Conservation (phyloP, 2,888 invertebrate species). For the Cheilosia impressa region DNA sequence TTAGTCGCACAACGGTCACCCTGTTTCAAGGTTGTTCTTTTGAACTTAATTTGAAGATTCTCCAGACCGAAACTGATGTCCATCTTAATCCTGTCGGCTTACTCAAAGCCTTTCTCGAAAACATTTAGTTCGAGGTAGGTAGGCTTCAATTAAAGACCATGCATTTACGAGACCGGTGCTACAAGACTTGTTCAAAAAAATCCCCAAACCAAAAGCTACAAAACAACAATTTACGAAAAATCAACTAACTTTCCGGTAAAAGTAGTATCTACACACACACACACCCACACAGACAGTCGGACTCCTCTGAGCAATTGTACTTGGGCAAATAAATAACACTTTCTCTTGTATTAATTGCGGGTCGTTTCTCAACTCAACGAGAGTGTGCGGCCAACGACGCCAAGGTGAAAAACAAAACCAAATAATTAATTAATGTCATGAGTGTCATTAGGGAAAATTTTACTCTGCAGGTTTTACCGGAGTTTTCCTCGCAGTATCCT, state of each 20-base stretch:
- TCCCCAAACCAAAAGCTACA: not conserved
- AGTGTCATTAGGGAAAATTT: constrained; percentile 54
- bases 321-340: constrained; percentile 21
- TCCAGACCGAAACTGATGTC: too few relatives aligned
- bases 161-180: too few relatives aligned
- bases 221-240: not conserved
- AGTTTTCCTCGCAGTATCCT: constrained; percentile 3
- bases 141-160: too few relatives aligned
- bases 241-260: not conserved
- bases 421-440: constrained; percentile 66
- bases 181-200: too few relatives aligned
- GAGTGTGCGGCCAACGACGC: constrained; percentile 21
- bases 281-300: not conserved
- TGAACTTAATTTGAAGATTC: too few relatives aligned
- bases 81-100: too few relatives aligned
- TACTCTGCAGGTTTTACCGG: constrained; percentile 3
- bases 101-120: too few relatives aligned
- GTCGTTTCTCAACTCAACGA: constrained; percentile 22
- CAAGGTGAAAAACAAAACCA: constrained; percentile 34
- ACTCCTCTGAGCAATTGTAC: constrained; percentile 2
- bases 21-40: too few relatives aligned
- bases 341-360: constrained; percentile 30
- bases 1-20: too few relatives aligned
- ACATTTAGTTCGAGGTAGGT: too few relatives aligned
- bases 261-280: not conserved